Base-by-base conservation (phyloP, 1,140 invertebrate species). In the Temnothorax nylanderi region DNA sequence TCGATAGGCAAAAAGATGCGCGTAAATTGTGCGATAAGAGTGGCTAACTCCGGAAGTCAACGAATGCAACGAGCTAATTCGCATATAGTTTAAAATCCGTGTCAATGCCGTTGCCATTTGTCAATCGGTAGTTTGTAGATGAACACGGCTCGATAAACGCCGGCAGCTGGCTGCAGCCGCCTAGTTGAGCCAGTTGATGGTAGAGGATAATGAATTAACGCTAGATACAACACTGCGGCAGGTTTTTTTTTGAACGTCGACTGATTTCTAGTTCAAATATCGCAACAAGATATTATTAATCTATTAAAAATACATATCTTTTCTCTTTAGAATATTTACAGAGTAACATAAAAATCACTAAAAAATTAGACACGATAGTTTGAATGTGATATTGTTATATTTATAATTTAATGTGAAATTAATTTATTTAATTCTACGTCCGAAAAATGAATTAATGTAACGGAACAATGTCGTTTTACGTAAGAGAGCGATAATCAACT, bases 51-150 rank as follows among this genome's bases (percentile, higher is more conserved):
- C 90, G 91, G 92, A 93, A 92, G 84, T 65, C 74, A 84, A 77
- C 64, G 88, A 75, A 77, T 87, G 81, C 81, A 89, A 71, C 62
- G 74, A 91, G 80, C 77, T 87, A 90, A 81, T 88, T 87, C 56
- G 88, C 60, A 86, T 87, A 89, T 58, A 18, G 69, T 85, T 85
- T 85, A 81, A 89, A 92, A 93, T 91, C 89, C 56, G 88, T 93
- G 92, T 93, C 92, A 93, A 92, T 93, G 92, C 92, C 92, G 89
- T 90, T 88, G 71, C 77, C 32, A 82, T 90, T 89, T 88, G 90
- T 91, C 88, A 87, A 90, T 91, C 86, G 72, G 76, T 32, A 56
- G 32, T 78, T 85, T n/a, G 56, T 26, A 87, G 82, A 90, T 91
- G 80, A 91, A 89, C 69, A 62, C 41, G 51, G 44, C 51, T 72